phyloP scores from a whole-genome alignment of 2,113 vertebrate genomes.

The Brachionichthys hirsutus region DNA sequence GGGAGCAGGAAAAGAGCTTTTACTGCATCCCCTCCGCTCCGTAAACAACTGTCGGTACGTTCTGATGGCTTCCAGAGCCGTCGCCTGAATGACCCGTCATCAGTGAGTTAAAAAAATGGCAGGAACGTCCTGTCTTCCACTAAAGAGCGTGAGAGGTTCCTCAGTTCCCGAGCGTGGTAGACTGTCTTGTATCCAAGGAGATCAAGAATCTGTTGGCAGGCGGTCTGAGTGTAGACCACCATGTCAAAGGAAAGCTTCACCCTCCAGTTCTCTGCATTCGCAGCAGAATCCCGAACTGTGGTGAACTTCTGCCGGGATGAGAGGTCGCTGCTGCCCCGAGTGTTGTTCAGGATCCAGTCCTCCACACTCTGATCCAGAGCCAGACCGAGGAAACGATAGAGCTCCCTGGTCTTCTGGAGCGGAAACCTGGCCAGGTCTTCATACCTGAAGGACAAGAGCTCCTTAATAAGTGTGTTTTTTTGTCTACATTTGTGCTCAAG shows the following conservation, averaged over 20 bases:
- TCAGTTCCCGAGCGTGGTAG: conserved; percentile 85
- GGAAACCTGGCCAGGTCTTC: conserved; percentile 92
- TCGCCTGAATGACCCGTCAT: not conserved
- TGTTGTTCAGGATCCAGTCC: conserved; percentile 93
- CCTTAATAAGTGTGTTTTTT: too few relatives aligned
- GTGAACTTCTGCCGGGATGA: conserved; percentile 90
- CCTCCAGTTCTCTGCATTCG: conserved; percentile 91
- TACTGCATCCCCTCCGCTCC: not conserved
- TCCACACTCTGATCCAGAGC: conserved; percentile 83
- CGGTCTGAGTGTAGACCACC: conserved; percentile 88
- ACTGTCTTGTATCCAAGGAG: conserved; percentile 89
- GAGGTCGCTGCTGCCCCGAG: conserved; percentile 81
- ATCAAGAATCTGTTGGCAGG: conserved; percentile 85
- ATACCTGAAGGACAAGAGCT: conserved; percentile 69
- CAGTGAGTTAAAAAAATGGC: conserved; percentile 78
- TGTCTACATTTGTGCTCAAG: too few relatives aligned
- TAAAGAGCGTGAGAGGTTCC: conserved; percentile 87
- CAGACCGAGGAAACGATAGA: conserved; percentile 88
- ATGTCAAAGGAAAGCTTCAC: conserved; percentile 91
- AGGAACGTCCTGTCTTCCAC: conserved; percentile 89
- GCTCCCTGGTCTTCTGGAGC: conserved; percentile 88
- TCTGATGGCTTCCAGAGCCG: conserved; percentile 3
- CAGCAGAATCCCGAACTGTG: conserved; percentile 89
- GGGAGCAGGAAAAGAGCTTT: not conserved
- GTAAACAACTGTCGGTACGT: conserved; percentile 1